phyloP scores from a whole-genome alignment of 1,140 invertebrate genomes.

The Ceratosolen fusciceps region DNA sequence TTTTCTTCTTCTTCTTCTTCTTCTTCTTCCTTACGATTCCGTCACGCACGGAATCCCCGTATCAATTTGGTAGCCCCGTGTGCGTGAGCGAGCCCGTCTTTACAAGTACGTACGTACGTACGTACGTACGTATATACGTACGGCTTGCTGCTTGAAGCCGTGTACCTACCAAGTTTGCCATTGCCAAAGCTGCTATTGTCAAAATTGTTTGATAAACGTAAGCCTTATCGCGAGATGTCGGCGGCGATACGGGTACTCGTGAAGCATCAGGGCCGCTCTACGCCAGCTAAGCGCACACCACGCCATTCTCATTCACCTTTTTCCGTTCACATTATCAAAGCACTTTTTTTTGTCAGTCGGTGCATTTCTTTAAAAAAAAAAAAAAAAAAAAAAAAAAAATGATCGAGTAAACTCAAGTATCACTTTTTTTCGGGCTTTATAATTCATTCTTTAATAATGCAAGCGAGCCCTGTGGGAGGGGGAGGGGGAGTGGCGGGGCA shows the following conservation, averaged over 20 bases:
- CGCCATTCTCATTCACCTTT: neutral
- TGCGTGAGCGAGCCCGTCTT: no score
- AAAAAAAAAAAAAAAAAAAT: no score
- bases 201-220: constrained; percentile 46
- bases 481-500: no score
- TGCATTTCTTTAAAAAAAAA: neutral
- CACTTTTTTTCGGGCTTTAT: no score
- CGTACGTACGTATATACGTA: constrained; percentile 2
- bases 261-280: constrained; percentile 34
- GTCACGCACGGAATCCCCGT: constrained; percentile 2
- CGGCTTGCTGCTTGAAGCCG: no score
- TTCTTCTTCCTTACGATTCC: neutral
- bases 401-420: no score
- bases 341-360: neutral
- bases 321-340: neutral
- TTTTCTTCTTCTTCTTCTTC: no score
- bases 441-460: no score
- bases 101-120: neutral
- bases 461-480: no score
- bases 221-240: constrained; percentile 33
- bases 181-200: constrained; percentile 20
- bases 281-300: no score
- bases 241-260: constrained; percentile 8
- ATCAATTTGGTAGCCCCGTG: constrained; percentile 18
- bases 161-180: neutral